phyloP scores from a whole-genome alignment of 2,797 vertebrate genomes.

The Sebastes paucispinis region DNA sequence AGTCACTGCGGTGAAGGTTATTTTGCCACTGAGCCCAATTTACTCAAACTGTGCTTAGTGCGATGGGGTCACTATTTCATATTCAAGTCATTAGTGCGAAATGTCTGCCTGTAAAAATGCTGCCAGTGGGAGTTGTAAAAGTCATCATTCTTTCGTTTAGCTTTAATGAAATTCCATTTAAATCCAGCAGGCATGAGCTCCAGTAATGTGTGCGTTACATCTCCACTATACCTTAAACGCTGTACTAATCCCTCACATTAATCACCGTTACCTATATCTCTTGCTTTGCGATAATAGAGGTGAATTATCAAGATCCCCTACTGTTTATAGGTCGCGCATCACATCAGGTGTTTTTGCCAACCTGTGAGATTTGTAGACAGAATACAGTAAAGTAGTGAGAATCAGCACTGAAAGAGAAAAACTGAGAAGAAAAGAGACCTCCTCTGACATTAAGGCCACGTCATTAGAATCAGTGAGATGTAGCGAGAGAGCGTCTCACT shows the following conservation, averaged over 20 bases:
- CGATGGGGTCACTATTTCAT: constrained; percentile 65
- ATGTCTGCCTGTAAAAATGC: constrained; percentile 64
- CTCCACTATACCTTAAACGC: constrained; percentile 46
- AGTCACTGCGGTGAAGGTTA: constrained; percentile 48
- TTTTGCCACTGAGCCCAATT: constrained; percentile 68
- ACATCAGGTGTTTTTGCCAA: neutral
- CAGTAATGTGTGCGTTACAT: constrained; percentile 46
- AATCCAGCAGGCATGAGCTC: constrained; percentile 51
- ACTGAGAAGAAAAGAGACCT: neutral
- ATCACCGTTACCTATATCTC: constrained; percentile 32
- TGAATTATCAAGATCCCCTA: constrained; percentile 8
- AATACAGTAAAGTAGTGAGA: neutral
- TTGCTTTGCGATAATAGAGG: constrained; percentile 6
- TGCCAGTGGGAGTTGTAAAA: constrained; percentile 68
- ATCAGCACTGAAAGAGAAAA: neutral
- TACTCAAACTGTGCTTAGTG: constrained; percentile 58
- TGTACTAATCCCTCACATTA: constrained; percentile 48
- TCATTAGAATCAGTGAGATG: constrained; percentile 44
- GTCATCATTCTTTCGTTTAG: constrained; percentile 63
- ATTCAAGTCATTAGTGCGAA: constrained; percentile 71
- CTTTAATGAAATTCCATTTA: constrained; percentile 70
- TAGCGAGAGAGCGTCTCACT: neutral
- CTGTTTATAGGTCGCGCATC: neutral
- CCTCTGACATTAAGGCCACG: constrained; percentile 24
- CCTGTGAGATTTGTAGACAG: neutral